Percentiles rank a stretch among this genome's conserved stretches.
Evolutionary conservation across 2,797 vertebrate genomes (phyloP).

Genomic region (Acrocephalus scirpaceus): DNA sequence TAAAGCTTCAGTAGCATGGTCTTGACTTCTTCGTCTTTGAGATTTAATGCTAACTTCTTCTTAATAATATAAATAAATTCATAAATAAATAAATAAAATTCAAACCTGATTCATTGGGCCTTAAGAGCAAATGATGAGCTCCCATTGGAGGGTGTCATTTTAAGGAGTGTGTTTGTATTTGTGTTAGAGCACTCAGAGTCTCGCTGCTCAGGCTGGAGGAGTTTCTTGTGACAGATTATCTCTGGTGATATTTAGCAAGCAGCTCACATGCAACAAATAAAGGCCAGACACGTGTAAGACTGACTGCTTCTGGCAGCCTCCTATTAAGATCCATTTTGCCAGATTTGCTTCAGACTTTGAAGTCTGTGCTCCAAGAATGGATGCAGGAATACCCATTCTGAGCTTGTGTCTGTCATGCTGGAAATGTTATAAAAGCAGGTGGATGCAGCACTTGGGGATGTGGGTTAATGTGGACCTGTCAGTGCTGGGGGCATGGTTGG

Average conservation of each 20-base stretch:
- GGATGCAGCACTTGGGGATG: background rate
- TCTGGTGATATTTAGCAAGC: constrained; percentile 1
- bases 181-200: background rate
- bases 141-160: background rate
- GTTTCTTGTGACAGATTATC: background rate
- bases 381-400: background rate
- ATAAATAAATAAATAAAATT: background rate
- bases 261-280: background rate
- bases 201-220: background rate
- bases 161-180: background rate
- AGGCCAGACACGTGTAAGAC: background rate
- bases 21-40: background rate
- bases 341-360: background rate
- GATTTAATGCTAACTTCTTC: background rate
- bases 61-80: no score
- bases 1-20: background rate
- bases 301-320: background rate
- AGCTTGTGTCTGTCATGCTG: background rate
- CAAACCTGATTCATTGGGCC: background rate
- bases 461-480: background rate
- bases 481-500: no score
- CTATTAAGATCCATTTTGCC: background rate
- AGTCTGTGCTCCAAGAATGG: background rate
- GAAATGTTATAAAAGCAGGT: background rate
- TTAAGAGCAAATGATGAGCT: background rate